A percentile compares a stretch with the other conserved stretches of the same genome.
Evolutionary conservation across 2,888 invertebrate genomes (phyloP).

Genomic region (Podabrus alpinus): DNA sequence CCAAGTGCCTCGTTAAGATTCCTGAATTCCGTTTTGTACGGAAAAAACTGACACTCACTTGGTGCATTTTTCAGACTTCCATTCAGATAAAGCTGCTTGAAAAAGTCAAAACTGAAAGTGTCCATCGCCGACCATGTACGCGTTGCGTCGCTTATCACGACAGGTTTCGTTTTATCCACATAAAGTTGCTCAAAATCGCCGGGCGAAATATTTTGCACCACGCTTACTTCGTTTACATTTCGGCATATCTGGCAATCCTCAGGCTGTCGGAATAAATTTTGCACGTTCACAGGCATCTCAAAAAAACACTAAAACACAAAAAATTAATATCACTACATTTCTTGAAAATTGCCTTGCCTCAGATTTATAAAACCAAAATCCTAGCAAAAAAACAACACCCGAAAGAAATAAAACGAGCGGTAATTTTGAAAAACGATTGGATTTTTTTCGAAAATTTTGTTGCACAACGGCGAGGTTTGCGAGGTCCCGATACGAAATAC

Average conservation of each 20-base stretch:
- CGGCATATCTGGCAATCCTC: slow-evolving; percentile 80
- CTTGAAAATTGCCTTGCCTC: slow-evolving; percentile 23
- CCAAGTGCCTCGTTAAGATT: slow-evolving; percentile 79
- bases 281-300: slow-evolving; percentile 46
- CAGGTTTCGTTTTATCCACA: slow-evolving; percentile 79
- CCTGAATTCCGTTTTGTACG: slow-evolving; percentile 85
- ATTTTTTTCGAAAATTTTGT: slow-evolving; percentile 1
- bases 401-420: slow-evolving; percentile 5
- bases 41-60: slow-evolving; percentile 86
- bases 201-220: slow-evolving; percentile 68
- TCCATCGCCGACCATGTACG: slow-evolving; percentile 78
- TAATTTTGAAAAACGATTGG: slow-evolving; percentile 4
- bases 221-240: slow-evolving; percentile 65
- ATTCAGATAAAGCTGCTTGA: slow-evolving; percentile 74
- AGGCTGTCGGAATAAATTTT: slow-evolving; percentile 71
- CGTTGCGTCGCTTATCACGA: slow-evolving; percentile 84
- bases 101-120: slow-evolving; percentile 72
- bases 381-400: slow-evolving; percentile 5
- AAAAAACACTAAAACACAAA: slow-evolving; percentile 47
- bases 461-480: slow-evolving; percentile 27
- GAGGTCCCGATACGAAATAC: slow-evolving; percentile 30
- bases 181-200: slow-evolving; percentile 73
- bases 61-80: slow-evolving; percentile 47
- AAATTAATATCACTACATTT: neutral
- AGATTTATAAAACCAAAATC: slow-evolving; percentile 8